Conservation (phyloP, 2,888 invertebrate genomes). For the Phaonia tiefii region DNA sequence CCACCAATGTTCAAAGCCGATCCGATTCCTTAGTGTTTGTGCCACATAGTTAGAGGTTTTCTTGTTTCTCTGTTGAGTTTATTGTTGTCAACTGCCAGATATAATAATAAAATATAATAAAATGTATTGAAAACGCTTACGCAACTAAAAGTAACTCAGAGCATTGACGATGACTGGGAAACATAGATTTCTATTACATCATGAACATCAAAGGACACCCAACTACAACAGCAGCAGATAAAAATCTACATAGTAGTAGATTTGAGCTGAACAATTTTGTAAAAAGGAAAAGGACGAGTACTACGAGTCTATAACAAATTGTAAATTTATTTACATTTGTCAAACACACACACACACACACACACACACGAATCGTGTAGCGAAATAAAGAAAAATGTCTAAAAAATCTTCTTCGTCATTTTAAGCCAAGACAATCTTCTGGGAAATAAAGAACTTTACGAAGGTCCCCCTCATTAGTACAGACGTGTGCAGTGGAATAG, state of each 20-base stretch:
- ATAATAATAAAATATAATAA: constrained; percentile 69
- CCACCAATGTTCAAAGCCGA: not conserved
- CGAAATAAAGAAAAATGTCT: constrained; percentile 22
- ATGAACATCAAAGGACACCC: constrained; percentile 53
- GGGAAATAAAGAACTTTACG: constrained; percentile 4
- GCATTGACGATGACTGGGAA: constrained; percentile 20
- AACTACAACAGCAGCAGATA: not conserved
- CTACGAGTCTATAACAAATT: constrained; percentile 53
- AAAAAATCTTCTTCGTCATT: constrained; percentile 36
- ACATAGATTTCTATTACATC: constrained; percentile 61
- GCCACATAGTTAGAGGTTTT: too few species aligned
- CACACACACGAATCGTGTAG: not conserved
- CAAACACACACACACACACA: constrained; percentile 26
- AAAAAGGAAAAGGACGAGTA: constrained; percentile 42
- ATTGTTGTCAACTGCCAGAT: constrained; percentile 70
- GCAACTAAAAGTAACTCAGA: constrained; percentile 65
- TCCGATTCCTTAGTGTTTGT: not conserved
- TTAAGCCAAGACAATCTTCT: constrained; percentile 35
- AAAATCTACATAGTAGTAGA: constrained; percentile 16
- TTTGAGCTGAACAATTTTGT: not conserved
- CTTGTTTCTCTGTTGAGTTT: constrained; percentile 51
- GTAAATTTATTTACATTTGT: constrained; percentile 65
- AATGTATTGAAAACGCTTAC: constrained; percentile 71
- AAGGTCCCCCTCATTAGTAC: not conserved
- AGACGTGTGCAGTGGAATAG: not conserved